These are phyloP conservation scores for Melanchra persicariae DNA, from an alignment of 2,888 invertebrate species.

Conservation along the genomic window DNA sequence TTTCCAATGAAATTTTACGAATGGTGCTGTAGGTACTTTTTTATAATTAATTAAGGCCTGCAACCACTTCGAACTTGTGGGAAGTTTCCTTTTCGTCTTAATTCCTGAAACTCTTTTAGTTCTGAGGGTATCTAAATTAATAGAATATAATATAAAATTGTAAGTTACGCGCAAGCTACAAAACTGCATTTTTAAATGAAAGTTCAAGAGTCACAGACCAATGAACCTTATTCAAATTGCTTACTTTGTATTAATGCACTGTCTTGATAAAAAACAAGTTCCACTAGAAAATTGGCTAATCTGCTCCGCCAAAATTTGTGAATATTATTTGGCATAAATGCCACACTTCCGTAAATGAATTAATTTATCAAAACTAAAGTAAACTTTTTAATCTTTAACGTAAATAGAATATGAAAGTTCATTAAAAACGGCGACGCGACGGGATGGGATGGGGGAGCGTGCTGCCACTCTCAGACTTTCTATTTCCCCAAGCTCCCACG, in stretches of 20 bases:
- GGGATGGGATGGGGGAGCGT: not conserved
- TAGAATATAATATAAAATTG: too few relatives aligned
- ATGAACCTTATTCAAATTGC: constrained; percentile 23
- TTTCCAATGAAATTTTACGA: too few relatives aligned
- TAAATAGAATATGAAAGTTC: not conserved
- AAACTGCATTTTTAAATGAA: not conserved
- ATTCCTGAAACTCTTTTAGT: not conserved
- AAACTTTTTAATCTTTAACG: not conserved
- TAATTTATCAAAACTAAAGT: not conserved
- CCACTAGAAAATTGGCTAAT: not conserved
- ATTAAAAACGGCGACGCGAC: not conserved
- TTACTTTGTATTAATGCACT: constrained; percentile 22
- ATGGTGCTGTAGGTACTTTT: not conserved
- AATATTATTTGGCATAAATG: not conserved
- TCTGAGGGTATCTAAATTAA: not conserved
- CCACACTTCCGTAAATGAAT: not conserved
- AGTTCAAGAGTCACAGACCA: constrained; percentile 1
- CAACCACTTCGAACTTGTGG: not conserved
- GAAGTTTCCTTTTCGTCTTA: not conserved
- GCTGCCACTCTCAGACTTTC: not conserved
- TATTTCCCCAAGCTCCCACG: not conserved
- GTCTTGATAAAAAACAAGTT: not conserved
- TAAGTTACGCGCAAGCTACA: not conserved
- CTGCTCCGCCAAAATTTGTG: not conserved
- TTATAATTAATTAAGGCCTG: not conserved